Evolutionary conservation across 2,113 vertebrate species (phyloP), one percentile per base, ranked within the genome.

Genomic region (Lophochroa leadbeateri): DNA sequence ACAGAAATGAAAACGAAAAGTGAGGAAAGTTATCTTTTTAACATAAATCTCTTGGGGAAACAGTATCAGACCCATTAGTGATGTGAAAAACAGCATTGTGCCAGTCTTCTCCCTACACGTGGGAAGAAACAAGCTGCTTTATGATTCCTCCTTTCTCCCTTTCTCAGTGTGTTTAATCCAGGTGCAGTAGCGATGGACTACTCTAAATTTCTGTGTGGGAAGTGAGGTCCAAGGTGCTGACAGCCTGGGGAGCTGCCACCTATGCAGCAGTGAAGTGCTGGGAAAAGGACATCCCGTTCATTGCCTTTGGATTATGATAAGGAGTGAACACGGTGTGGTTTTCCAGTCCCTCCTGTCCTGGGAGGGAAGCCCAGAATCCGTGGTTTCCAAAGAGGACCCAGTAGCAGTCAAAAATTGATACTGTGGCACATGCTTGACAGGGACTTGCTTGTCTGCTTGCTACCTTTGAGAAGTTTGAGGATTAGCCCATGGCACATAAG

Each of bases 1-100:
- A 57, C 81, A 90, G 81, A 44, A 95, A 97, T 97, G 96, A 96
- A 97, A 97, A 95, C 69, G 86, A 88, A 93, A 92, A 97, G 94
- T 86, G 95, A 86, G 93, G 90, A 90, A 97, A 97, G 89, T 97
- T 97, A 94, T 94, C 91, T 97, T 92, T 97, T 97, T 96, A 96
- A 91, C 57, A 88, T 97, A 96, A 97, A 97, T 98, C 96, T 97
- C 64, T 28, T 27, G 74, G 58, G 75, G 90, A 70, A 95, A 92
- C 64, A 80, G 68, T 90, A 67, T 94, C 70, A 3, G 82, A 15
- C 14, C 91, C 58, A 67, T 92, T 92, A 89, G 85, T 3, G 76
- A 10, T 67, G 46, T 88, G 86, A 85, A 58, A 76, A 88, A 52
- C 53, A 72, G 82, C 35, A 1, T n/a, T 21, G 10, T 92, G 86